A percentile compares a stretch with the other conserved stretches of the same genome.
Evolutionary conservation across 2,113 vertebrate genomes (phyloP).

Genomic region (Hydrolagus affinis): DNA sequence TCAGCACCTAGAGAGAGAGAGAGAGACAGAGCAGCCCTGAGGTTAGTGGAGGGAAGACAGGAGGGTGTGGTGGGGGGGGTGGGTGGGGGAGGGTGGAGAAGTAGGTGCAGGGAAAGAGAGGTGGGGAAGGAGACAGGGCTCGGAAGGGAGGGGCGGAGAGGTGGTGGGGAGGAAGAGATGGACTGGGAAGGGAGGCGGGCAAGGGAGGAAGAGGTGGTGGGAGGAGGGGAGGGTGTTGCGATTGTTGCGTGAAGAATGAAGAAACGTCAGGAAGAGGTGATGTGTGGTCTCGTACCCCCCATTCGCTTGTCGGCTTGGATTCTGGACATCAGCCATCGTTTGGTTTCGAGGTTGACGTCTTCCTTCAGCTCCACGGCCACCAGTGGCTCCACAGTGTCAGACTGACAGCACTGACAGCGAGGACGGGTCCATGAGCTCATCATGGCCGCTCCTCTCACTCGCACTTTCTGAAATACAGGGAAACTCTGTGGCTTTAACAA

Average conservation of each 20-base stretch:
- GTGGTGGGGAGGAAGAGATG: no score
- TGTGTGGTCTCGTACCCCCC: constrained; percentile 4
- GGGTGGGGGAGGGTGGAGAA: no score
- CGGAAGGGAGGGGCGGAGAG: no score
- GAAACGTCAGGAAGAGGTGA: background rate
- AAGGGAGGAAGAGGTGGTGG: no score
- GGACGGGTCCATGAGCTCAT: constrained; percentile 34
- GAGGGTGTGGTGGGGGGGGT: no score
- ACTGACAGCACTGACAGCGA: constrained; percentile 23
- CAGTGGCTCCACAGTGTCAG: constrained; percentile 25
- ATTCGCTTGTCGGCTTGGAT: background rate
- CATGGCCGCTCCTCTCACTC: constrained; percentile 10
- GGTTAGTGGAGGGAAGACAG: no score
- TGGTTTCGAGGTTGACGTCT: constrained; percentile 32
- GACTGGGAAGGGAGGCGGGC: no score
- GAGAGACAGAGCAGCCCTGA: background rate
- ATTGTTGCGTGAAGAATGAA: background rate
- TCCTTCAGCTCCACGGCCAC: constrained; percentile 30
- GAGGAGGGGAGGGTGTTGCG: no score
- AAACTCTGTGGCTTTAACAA: no score
- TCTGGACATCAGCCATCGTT: constrained; percentile 33
- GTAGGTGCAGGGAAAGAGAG: no score
- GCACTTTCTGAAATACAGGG: background rate
- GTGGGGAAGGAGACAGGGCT: no score
- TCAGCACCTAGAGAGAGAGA: constrained; percentile 48